phyloP scores from a whole-genome alignment of 2,113 vertebrate species.

The zebrafish (Danio rerio) region DNA sequence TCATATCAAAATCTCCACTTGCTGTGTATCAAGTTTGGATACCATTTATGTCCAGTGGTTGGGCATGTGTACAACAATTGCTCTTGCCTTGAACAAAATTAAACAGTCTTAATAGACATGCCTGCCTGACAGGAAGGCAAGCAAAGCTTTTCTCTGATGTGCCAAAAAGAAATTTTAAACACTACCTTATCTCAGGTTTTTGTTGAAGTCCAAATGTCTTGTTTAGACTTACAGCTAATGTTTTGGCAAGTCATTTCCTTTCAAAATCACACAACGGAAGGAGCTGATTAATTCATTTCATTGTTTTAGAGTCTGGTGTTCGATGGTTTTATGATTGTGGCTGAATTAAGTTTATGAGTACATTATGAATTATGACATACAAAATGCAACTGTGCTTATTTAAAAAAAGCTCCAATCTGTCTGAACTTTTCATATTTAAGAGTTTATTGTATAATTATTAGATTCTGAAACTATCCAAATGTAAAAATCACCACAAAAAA shows the following conservation, averaged over 20 bases:
- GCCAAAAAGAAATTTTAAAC: constrained; percentile 3
- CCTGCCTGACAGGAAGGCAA: constrained; percentile 35
- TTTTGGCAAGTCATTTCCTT: constrained; percentile 58
- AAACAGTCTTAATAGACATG: constrained; percentile 42
- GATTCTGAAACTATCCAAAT: no score
- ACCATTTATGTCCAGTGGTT: constrained; percentile 37
- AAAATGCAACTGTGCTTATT: no score
- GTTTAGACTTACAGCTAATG: constrained; percentile 28
- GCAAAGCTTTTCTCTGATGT: constrained; percentile 26
- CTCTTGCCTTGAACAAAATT: constrained; percentile 40
- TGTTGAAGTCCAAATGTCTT: neutral
- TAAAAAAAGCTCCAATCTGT: no score
- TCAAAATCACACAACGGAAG: constrained; percentile 53
- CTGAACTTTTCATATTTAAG: no score
- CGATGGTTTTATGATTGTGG: constrained; percentile 5
- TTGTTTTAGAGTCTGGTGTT: constrained; percentile 17
- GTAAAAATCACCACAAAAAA: no score
- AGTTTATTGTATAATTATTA: no score
- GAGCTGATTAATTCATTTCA: constrained; percentile 35
- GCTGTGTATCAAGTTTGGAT: constrained; percentile 16
- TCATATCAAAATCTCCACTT: constrained; percentile 31
- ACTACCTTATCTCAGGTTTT: constrained; percentile 6
- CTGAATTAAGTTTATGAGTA: no score
- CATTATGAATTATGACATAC: no score
- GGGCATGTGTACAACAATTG: constrained; percentile 40